These are phyloP conservation scores for Phrynosoma blainvillii DNA, from an alignment of 2,113 vertebrate species.

Conservation along the genomic window DNA sequence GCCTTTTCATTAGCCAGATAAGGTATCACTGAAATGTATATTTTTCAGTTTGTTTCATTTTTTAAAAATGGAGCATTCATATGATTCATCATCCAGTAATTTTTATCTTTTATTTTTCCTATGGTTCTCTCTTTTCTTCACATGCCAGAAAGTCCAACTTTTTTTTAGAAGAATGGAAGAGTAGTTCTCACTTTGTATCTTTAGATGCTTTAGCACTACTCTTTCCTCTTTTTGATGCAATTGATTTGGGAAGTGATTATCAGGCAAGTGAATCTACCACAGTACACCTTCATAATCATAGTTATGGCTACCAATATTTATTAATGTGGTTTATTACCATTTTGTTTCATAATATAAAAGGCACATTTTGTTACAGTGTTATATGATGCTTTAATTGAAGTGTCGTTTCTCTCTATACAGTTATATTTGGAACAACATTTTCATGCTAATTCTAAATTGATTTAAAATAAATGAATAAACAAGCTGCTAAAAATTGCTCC, in stretches of 20 bases:
- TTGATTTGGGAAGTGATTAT: not conserved
- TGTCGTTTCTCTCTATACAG: not conserved
- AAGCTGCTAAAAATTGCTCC: not conserved
- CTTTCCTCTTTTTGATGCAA: not conserved
- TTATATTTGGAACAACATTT: not conserved
- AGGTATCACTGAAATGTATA: too few species aligned
- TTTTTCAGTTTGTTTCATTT: too few species aligned
- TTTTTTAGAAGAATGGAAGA: not conserved
- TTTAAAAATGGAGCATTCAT: too few species aligned
- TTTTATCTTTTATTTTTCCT: not conserved
- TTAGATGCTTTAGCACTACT: not conserved
- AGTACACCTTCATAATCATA: not conserved
- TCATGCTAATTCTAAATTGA: not conserved
- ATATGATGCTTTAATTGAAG: too few species aligned
- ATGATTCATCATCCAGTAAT: not conserved
- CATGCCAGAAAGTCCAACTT: not conserved
- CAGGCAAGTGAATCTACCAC: not conserved
- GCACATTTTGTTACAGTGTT: not conserved
- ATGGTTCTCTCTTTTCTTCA: not conserved
- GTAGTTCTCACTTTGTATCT: not conserved
- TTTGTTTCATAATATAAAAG: not conserved
- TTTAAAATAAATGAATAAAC: too few species aligned
- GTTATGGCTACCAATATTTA: not conserved
- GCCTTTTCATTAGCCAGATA: too few species aligned
- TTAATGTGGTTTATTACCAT: not conserved